Base-by-base conservation (phyloP, 1,140 invertebrate genomes). In the Trigoniulus corallinus region DNA sequence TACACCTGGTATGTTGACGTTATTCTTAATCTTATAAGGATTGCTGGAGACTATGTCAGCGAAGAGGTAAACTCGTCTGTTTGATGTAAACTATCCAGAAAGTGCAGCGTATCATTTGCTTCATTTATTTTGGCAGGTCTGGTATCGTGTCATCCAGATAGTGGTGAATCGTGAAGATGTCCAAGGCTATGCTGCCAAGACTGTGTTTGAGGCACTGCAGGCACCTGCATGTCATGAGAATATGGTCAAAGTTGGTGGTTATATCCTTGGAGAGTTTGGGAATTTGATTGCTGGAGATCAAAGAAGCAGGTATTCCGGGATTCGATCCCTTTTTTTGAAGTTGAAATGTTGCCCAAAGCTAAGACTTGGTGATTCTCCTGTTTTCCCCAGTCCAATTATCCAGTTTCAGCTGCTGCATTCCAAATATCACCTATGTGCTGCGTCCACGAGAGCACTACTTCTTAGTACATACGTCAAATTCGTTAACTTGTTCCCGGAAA, bases 201-300 rank as follows among this genome's bases (percentile, higher is more conserved):
- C 95, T 29, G 94, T 98, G 3, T 99, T 99, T 74, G 95, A 98
- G 79, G 88, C 94, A 54, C 68, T 98, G 44, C 92, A 97, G 75
- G 92, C 93, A 41, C 91, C 92, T 24, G 93, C 95, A 45, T 99
- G 95, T 65, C 96, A 99, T 70, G 96, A 99, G 73, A 99, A 99
- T 67, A 99, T 99, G 95, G 95, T 99, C 0, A 99, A 99, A 79
- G 96, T 99, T 42, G 95, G 95, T 48, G 96, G 94, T 24, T 99
- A 99, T 60, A 98, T 99, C 60, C 74, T 99, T 40, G 96, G 96
- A 50, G 96, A 99, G 72, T 99, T 99, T 74, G 96, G 96, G 25
- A 99, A 99, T 73, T 75, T 99, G 22, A 99, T 99, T 64, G 95
- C 96, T 58, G 95, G 95, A 12, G 96, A 99, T 72, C 85, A 89